Evolutionary conservation across 2,888 invertebrate genomes (phyloP).

Genomic region (Leuctra nigra): DNA sequence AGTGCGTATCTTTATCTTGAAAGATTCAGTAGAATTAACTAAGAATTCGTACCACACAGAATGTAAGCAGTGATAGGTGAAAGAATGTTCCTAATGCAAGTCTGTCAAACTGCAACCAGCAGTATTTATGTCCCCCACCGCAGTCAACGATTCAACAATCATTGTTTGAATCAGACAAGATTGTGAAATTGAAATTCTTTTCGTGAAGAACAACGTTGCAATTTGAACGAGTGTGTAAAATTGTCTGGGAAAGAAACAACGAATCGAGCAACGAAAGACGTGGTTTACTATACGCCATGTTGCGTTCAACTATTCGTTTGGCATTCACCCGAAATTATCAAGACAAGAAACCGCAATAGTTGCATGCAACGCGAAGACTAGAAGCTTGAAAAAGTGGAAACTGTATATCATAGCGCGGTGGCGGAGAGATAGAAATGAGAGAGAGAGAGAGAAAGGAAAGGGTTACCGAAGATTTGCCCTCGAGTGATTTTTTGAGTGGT

Average conservation of each 20-base stretch:
- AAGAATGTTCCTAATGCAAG: too few relatives aligned
- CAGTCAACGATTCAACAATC: constrained; percentile 1
- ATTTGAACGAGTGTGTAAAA: constrained; percentile 12
- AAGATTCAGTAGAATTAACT: too few relatives aligned
- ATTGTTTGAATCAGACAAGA: neutral
- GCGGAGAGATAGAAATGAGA: too few relatives aligned
- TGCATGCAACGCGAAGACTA: neutral
- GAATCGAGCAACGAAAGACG: too few relatives aligned
- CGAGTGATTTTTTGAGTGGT: neutral
- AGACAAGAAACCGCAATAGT: constrained; percentile 15
- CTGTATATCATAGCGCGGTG: constrained; percentile 7
- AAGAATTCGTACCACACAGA: too few relatives aligned
- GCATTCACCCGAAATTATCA: constrained; percentile 16
- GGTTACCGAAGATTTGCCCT: too few relatives aligned
- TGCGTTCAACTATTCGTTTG: constrained; percentile 14
- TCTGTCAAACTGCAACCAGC: neutral
- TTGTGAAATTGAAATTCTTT: constrained; percentile 10
- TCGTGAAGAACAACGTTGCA: constrained; percentile 2
- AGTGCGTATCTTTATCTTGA: too few relatives aligned
- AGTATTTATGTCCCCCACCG: neutral
- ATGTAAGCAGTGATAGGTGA: too few relatives aligned
- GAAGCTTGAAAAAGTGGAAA: constrained; percentile 11
- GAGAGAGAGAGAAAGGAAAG: too few relatives aligned
- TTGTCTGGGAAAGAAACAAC: constrained; percentile 10
- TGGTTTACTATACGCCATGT: neutral